A percentile compares a stretch with the other conserved stretches of the same genome.
phyloP scores from a whole-genome alignment of 1,140 invertebrate genomes.

The Drosophila eugracilis region DNA sequence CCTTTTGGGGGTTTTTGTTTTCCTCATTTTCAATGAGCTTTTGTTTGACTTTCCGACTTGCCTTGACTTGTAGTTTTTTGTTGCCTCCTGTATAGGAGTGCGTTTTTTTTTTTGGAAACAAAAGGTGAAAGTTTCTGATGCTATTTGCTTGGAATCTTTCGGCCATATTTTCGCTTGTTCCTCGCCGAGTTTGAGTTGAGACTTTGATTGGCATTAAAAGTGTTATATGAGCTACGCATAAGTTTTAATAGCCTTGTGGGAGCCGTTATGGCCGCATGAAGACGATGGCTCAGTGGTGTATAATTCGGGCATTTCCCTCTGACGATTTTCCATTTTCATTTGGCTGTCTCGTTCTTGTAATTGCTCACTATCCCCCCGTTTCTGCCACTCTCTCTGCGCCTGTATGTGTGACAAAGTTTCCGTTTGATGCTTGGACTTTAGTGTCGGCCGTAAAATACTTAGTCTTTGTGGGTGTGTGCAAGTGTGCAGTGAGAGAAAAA shows the following conservation, averaged over 20 bases:
- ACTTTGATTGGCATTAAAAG: constrained; percentile 78
- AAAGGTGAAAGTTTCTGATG: constrained; percentile 54
- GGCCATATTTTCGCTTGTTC: constrained; percentile 5
- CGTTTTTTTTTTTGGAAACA: constrained; percentile 43
- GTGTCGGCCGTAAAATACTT: constrained; percentile 70
- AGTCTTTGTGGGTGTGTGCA: constrained; percentile 31
- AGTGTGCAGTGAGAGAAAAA: constrained; percentile 15
- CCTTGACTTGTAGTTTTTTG: constrained; percentile 42
- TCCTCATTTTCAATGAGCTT: constrained; percentile 63
- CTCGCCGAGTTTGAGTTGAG: constrained; percentile 46
- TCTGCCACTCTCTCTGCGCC: neutral
- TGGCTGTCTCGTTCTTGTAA: constrained; percentile 56
- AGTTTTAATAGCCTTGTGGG: constrained; percentile 71
- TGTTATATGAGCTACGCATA: constrained; percentile 73
- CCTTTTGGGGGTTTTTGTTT: constrained; percentile 16
- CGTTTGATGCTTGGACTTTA: constrained; percentile 66
- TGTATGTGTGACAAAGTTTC: constrained; percentile 68
- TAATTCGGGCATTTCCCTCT: constrained; percentile 28
- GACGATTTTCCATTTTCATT: constrained; percentile 54
- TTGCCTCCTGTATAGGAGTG: constrained; percentile 16
- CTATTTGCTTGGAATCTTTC: constrained; percentile 34
- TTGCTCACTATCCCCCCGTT: constrained; percentile 37
- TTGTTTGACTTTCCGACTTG: constrained; percentile 72
- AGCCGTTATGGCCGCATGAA: constrained; percentile 10
- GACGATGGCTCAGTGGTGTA: constrained; percentile 16